Conservation (phyloP, 2,113 vertebrate species). For the Odocoileus hemionus region DNA sequence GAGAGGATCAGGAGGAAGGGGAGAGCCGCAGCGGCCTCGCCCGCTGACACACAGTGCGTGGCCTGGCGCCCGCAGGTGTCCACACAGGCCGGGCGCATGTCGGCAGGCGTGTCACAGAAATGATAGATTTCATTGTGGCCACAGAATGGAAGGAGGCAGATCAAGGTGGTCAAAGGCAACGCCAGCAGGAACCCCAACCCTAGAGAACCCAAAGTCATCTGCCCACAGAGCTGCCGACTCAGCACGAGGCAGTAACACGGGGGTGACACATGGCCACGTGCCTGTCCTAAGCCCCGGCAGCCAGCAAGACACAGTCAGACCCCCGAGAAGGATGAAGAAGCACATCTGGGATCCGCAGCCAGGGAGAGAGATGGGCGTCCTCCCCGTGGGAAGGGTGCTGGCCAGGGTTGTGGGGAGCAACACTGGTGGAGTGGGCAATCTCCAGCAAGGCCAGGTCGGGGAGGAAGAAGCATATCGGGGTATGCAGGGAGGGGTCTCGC, state of each 20-base stretch:
- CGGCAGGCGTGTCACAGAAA: background rate
- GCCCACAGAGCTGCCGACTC: background rate
- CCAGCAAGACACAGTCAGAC: background rate
- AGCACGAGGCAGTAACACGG: background rate
- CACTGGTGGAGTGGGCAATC: background rate
- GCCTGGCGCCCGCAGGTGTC: background rate
- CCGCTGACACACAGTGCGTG: no score
- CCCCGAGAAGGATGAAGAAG: background rate
- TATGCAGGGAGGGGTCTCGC: background rate
- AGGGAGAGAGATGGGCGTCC: background rate
- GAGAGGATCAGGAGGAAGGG: background rate
- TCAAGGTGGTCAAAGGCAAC: background rate
- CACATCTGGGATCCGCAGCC: background rate
- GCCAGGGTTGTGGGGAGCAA: background rate
- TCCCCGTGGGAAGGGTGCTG: background rate
- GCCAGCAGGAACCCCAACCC: background rate
- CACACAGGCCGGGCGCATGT: background rate
- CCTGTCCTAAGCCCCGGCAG: background rate
- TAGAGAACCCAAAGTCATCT: background rate
- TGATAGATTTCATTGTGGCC: background rate
- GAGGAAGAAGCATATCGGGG: background rate
- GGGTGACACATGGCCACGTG: background rate
- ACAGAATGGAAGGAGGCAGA: background rate
- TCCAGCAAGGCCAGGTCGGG: background rate
- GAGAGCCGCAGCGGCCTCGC: background rate